These are phyloP conservation scores for Dorcus parallelipipedus DNA, from an alignment of 2,888 invertebrate species.

Conservation along the genomic window DNA sequence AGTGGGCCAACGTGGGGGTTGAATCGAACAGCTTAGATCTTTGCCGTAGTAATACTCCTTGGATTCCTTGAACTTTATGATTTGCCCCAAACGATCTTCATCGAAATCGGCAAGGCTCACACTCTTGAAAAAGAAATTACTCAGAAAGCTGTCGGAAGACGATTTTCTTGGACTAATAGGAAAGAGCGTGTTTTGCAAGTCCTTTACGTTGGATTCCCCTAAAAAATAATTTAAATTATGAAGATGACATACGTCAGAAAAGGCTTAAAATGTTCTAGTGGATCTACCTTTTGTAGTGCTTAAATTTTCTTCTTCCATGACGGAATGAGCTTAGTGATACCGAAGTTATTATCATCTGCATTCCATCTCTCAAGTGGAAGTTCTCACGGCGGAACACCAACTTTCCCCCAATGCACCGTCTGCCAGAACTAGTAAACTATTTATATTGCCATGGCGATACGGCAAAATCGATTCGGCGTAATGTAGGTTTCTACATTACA, in stretches of 20 bases:
- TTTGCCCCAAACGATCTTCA: constrained; percentile 39
- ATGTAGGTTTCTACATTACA: neutral
- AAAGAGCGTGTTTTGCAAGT: constrained; percentile 65
- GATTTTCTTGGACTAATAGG: constrained; percentile 47
- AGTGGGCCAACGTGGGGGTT: constrained; percentile 82
- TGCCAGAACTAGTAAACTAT: constrained; percentile 13
- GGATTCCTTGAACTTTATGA: constrained; percentile 68
- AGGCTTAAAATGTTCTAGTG: too few relatives aligned
- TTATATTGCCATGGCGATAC: constrained; percentile 18
- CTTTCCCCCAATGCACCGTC: constrained; percentile 14
- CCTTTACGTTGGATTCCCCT: constrained; percentile 52
- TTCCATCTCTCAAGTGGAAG: constrained; percentile 20
- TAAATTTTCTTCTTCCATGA: constrained; percentile 15
- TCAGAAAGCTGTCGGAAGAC: constrained; percentile 57
- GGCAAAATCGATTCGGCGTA: constrained; percentile 14
- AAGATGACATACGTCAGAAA: neutral
- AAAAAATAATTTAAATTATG: neutral
- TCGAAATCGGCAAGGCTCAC: constrained; percentile 45
- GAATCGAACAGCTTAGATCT: constrained; percentile 55
- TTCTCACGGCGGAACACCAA: constrained; percentile 9
- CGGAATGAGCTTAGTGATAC: constrained; percentile 14
- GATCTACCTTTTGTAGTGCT: constrained; percentile 9
- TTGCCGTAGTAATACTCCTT: constrained; percentile 60
- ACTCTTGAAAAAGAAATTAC: constrained; percentile 65
- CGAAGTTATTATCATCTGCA: constrained; percentile 33